These are phyloP conservation scores for Anagyrus pseudococci DNA, from an alignment of 2,888 invertebrate species.

Conservation along the genomic window DNA sequence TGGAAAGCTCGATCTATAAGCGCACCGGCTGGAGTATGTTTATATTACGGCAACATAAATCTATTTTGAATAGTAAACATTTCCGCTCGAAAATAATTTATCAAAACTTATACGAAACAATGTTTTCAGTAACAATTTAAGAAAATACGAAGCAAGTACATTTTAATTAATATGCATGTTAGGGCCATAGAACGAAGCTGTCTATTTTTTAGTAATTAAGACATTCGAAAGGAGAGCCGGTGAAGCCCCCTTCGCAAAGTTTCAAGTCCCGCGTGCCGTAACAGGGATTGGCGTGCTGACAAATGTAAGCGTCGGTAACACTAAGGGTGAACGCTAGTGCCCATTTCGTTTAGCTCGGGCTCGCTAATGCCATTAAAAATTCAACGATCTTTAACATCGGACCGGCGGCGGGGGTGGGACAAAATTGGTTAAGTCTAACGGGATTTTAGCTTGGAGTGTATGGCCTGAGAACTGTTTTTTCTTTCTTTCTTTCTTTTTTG, in stretches of 20 bases:
- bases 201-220: constrained; percentile 5
- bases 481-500: background rate
- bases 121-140: no score
- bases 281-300: constrained; percentile 60
- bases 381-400: constrained; percentile 29
- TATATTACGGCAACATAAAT: no score
- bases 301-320: constrained; percentile 59
- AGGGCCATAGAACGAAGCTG: no score
- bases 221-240: background rate
- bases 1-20: background rate
- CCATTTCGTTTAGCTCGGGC: constrained; percentile 39
- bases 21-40: no score
- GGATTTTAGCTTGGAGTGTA: constrained; percentile 11
- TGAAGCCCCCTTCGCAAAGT: constrained; percentile 40
- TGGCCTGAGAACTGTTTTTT: constrained; percentile 23
- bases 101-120: no score
- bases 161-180: no score
- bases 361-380: constrained; percentile 36
- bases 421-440: constrained; percentile 25
- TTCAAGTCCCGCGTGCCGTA: constrained; percentile 58
- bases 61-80: no score
- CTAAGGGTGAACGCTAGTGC: constrained; percentile 46
- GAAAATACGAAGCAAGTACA: no score
- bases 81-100: no score
- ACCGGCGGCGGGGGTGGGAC: no score